Evolutionary conservation across 2,888 invertebrate genomes (phyloP).

Genomic region (Hirtodrosophila duncani): DNA sequence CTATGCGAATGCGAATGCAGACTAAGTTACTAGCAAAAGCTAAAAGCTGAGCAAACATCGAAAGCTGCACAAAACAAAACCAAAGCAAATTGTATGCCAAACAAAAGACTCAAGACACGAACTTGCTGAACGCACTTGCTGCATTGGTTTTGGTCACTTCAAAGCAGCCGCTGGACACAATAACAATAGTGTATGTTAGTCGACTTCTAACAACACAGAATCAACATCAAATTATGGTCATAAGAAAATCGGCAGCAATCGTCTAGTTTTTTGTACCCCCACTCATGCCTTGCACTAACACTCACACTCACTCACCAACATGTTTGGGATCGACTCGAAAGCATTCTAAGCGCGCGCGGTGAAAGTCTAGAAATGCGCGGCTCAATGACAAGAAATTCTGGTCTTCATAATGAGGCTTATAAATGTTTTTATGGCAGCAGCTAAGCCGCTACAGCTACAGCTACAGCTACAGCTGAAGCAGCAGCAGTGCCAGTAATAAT

Average conservation of each 20-base stretch:
- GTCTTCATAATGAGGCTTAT: conserved; percentile 71
- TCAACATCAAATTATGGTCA: conserved; percentile 66
- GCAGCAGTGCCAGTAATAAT: conserved; percentile 17
- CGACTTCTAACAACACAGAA: conserved; percentile 62
- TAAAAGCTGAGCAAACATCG: conserved; percentile 10
- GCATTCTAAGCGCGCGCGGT: conserved; percentile 52
- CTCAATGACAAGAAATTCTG: conserved; percentile 69
- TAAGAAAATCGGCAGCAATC: conserved; percentile 40
- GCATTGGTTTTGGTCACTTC: conserved; percentile 38
- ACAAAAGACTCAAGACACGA: conserved; percentile 59
- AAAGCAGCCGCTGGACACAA: conserved; percentile 37
- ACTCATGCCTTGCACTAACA: background rate
- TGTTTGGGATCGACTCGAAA: too few relatives aligned
- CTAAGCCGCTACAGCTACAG: conserved; percentile 48
- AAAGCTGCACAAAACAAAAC: background rate
- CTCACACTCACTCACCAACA: background rate
- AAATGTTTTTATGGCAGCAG: conserved; percentile 66
- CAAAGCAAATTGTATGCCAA: conserved; percentile 14
- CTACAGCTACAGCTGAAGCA: too few relatives aligned
- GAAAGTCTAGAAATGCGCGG: conserved; percentile 52
- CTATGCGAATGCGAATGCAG: conserved; percentile 25
- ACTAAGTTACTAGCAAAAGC: conserved; percentile 9
- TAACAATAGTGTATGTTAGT: conserved; percentile 45
- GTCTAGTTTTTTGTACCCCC: conserved; percentile 16
- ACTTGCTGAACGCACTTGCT: conserved; percentile 59